Evolutionary conservation across 2,888 invertebrate species (phyloP), one percentile per base, ranked within the genome.

Genomic region (Bibio marci): DNA sequence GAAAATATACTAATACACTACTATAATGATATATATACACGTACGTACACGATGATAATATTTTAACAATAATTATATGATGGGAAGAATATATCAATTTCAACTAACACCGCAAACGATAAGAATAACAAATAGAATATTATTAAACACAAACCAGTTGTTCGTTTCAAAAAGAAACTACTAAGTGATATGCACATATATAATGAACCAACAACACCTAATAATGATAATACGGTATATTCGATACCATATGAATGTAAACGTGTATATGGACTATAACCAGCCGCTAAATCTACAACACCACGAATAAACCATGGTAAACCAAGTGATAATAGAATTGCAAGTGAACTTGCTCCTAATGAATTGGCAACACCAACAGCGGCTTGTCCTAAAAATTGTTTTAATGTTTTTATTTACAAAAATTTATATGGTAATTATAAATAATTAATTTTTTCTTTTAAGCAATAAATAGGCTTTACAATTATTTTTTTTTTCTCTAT

Each of bases 341-440:
- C 81, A 51, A 83, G 63, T 0, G 80, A 79, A 51, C 83, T 83
- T 0, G 80, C 80, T 2, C 83, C 83, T 2, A 83, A 57, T 0
- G 81, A 76, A 50, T 83, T 82, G 10, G 81, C 81, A 30, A 83
- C 76, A 1, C 80, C 82, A 65, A 83, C 81, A 13, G 75, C 75
- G 3, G 80, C 81, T 53, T 38, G 14, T 15, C 40, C 40, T 31
- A 14, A 11, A 17, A 14, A 32, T 4, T 14, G 11, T 32, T 32
- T 22, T 4, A 22, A 8, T 22, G 33, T 18, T 18, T 12, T 18
- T 17, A 17, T 32, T 32, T 28, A 13, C 15, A 32, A 32, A 32
- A 6, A 8, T 22, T 22, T 22, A 22, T n/a, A n/a, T n/a, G n/a
- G n/a, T n/a, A n/a, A n/a, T n/a, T n/a, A n/a, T n/a, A n/a, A n/a